Evolutionary conservation across 2,113 vertebrate genomes (phyloP), one percentile per base, ranked within the genome.

Genomic region (Cygnus buccinator): DNA sequence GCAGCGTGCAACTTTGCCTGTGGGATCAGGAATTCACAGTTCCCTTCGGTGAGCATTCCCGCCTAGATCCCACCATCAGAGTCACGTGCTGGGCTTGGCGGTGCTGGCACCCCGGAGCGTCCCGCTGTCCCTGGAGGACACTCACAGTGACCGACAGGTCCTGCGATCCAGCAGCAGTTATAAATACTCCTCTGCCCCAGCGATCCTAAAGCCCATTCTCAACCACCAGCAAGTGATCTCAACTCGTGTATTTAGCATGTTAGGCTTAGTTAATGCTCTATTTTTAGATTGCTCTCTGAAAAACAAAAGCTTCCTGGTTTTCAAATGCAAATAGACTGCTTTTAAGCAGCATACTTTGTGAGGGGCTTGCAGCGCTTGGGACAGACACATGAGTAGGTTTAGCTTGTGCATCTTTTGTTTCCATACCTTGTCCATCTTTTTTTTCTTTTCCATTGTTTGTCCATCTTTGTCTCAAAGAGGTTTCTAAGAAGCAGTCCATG

Each of bases 201-300:
- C 33, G 87, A 78, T 54, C 84, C 87, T 73, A 82, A 94, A 94
- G 91, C 82, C 71, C 78, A 76, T 66, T 75, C 82, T 94, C 91
- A 89, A n/a, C 15, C 87, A 70, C n/a, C 63, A 74, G 93, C 72
- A 94, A 88, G 84, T 87, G 94, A 97, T 20, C 84, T 96, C 93
- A 96, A 93, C 94, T 95, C 63, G 33, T 95, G 89, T 62, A 94
- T 94, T 96, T 87, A 95, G 89, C 87, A 63, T 91, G 74, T 91
- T 80, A 59, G 59, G 55, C 67, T 94, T 87, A 96, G 72, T 43
- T 90, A 76, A 85, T 58, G n/a, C 18, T 80, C 79, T 95, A 93
- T 95, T 96, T 96, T 94, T 94, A 93, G 93, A 55, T 8, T 70
- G 55, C 31, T 87, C 11, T 68, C 80, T 84, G 70, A 71, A 89